Conservation (phyloP, 2,113 vertebrate species). For the Sialia sialis region DNA sequence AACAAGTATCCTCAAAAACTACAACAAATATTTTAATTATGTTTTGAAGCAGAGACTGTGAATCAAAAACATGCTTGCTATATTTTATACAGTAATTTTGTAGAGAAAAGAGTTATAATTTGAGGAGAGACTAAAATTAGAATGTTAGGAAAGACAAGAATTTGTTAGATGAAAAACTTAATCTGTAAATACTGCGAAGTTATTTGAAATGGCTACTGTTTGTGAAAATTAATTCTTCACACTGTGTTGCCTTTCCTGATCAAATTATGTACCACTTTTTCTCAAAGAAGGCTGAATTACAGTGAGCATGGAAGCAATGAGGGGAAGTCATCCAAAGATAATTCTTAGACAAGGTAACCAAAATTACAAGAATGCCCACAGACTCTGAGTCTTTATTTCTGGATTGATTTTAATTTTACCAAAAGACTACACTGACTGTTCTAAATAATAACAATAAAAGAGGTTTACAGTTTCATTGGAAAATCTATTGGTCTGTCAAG, state of each 20-base stretch:
- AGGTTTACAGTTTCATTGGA: conserved; percentile 4
- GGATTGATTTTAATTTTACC: conserved; percentile 22
- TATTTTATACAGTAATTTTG: neutral
- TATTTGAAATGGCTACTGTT: neutral
- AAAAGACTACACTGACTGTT: neutral
- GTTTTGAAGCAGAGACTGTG: neutral
- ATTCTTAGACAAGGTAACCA: conserved; percentile 5
- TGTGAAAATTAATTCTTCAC: neutral
- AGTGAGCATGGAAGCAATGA: neutral
- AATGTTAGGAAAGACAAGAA: neutral
- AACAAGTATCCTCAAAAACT: neutral
- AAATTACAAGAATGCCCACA: neutral
- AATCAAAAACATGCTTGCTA: neutral
- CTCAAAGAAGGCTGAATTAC: neutral
- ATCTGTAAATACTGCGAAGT: neutral
- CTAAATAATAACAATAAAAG: conserved; percentile 31
- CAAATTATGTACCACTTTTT: neutral
- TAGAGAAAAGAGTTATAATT: neutral
- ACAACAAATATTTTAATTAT: neutral
- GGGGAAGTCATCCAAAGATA: neutral
- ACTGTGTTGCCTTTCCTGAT: neutral
- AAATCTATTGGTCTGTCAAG: conserved; percentile 49
- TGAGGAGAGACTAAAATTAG: neutral
- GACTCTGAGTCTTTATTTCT: neutral
- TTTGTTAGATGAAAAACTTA: neutral